Evolutionary conservation across 35 echinoderm and acorn worm species (phyloP).

Genomic region (Ophioderma brevispina): DNA sequence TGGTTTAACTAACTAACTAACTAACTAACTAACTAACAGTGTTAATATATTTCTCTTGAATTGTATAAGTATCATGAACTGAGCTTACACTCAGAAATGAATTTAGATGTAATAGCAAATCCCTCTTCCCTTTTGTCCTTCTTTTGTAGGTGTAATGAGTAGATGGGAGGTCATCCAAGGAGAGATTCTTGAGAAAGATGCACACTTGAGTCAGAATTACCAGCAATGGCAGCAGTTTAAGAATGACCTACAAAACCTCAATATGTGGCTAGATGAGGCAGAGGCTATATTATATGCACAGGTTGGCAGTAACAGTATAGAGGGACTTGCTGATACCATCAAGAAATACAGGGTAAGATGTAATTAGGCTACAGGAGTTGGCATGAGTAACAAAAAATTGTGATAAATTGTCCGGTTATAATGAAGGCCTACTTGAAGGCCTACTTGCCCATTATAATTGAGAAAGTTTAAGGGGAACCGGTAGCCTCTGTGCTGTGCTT

Average conservation of each 20-base stretch:
- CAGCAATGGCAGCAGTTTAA: conserved; percentile 96
- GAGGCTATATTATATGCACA: conserved; percentile 80
- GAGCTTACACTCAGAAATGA: no score
- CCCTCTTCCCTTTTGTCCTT: not conserved
- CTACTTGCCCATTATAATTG: no score
- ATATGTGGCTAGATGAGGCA: conserved; percentile 90
- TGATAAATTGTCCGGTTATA: no score
- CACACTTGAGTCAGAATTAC: conserved; percentile 61
- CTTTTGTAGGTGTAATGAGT: conserved; percentile 55
- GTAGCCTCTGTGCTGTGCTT: no score
- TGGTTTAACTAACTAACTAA: no score
- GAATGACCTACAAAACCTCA: conserved; percentile 89
- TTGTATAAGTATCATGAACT: no score
- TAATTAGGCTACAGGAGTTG: no score
- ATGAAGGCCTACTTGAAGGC: no score
- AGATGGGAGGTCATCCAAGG: conserved; percentile 86
- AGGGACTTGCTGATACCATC: conserved; percentile 81
- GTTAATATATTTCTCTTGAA: no score
- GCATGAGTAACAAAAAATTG: no score
- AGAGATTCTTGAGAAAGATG: conserved; percentile 71
- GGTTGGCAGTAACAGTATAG: conserved; percentile 52
- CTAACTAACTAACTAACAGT: no score
- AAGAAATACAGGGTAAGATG: conserved; percentile 91
- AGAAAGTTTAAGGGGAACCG: no score
- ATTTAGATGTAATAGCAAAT: not conserved